phyloP scores from a whole-genome alignment of 2,113 vertebrate species.

The Lepus timidus region DNA sequence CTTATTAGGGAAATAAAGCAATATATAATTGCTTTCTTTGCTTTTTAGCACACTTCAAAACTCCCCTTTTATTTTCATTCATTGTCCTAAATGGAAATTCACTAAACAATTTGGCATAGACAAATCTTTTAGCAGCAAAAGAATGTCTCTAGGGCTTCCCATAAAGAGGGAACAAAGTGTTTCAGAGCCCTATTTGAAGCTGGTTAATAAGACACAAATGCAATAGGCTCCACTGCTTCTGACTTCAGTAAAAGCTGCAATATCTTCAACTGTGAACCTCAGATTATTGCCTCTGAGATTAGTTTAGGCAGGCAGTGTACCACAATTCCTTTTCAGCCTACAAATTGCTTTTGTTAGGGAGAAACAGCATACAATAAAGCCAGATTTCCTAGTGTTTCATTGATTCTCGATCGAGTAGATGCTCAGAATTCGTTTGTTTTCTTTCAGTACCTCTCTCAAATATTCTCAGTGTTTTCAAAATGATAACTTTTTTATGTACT shows the following conservation, averaged over 20 bases:
- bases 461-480: conserved; percentile 63
- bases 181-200: conserved; percentile 68
- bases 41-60: conserved; percentile 58
- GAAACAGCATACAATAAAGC: conserved; percentile 46
- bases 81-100: conserved; percentile 70
- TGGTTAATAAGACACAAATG: conserved; percentile 72
- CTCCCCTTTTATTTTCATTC: background rate
- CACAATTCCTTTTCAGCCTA: background rate
- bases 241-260: conserved; percentile 71
- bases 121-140: conserved; percentile 62
- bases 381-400: conserved; percentile 57
- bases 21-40: conserved; percentile 31
- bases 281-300: conserved; percentile 67
- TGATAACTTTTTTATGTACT: background rate
- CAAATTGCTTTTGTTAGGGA: conserved; percentile 60
- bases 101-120: conserved; percentile 51
- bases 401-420: conserved; percentile 37
- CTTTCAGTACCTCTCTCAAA: conserved; percentile 50
- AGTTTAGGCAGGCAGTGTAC: conserved; percentile 49
- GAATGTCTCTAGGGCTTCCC: conserved; percentile 48
- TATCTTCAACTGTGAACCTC: conserved; percentile 63
- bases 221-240: conserved; percentile 73
- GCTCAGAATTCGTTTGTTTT: conserved; percentile 58
- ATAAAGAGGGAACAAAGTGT: conserved; percentile 70
- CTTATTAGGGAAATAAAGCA: conserved; percentile 56